These are phyloP conservation scores for Triplophysa tibetana DNA, from an alignment of 2,113 vertebrate species.

Conservation along the genomic window DNA sequence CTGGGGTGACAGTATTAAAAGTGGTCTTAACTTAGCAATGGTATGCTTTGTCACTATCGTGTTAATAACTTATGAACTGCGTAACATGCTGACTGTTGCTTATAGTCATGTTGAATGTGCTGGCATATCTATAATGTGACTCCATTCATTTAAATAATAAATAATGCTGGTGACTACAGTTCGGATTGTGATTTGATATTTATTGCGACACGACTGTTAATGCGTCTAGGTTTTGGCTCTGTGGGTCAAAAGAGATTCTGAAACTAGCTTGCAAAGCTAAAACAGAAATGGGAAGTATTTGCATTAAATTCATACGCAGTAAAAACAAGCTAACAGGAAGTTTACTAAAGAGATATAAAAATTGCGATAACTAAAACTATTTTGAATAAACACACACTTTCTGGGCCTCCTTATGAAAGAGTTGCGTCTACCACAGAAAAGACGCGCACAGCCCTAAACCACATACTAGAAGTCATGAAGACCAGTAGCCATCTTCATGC, in stretches of 20 bases:
- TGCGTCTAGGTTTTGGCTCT: not conserved
- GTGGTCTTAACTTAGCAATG: constrained; percentile 33
- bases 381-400: not conserved
- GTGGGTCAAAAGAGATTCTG: not conserved
- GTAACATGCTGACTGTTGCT: constrained; percentile 35
- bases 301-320: not conserved
- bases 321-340: not conserved
- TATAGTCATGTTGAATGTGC: constrained; percentile 44
- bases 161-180: constrained; percentile 1
- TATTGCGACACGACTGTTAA: not conserved
- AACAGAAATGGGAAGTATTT: constrained; percentile 4
- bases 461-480: not conserved
- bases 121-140: not conserved
- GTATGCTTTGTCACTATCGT: constrained; percentile 42
- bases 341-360: constrained; percentile 4
- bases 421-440: not conserved
- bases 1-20: constrained; percentile 31
- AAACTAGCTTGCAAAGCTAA: not conserved
- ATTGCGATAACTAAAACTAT: not conserved
- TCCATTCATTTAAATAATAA: constrained; percentile 29
- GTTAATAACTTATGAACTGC: constrained; percentile 49
- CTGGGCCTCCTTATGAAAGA: not conserved
- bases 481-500: too few species aligned
- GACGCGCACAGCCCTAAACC: not conserved
- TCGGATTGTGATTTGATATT: not conserved